phyloP scores from a whole-genome alignment of 2,113 vertebrate genomes.

The Proteles cristata region DNA sequence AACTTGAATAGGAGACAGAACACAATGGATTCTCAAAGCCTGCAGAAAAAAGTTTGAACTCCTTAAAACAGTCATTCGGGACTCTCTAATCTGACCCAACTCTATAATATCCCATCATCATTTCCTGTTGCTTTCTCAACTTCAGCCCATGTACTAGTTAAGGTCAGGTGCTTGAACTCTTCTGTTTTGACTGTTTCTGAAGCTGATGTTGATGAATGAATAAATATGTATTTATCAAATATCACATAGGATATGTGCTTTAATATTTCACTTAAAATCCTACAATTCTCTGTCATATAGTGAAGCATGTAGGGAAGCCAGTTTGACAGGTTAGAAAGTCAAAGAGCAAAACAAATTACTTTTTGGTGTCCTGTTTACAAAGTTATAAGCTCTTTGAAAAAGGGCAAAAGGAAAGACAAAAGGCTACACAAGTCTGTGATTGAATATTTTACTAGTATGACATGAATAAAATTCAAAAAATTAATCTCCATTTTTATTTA shows the following conservation, averaged over 20 bases:
- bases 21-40: slow-evolving; percentile 50
- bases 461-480: background rate
- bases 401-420: background rate
- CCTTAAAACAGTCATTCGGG: slow-evolving; percentile 23
- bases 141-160: background rate
- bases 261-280: background rate
- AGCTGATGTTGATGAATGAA: background rate
- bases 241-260: background rate
- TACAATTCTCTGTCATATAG: background rate
- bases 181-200: background rate
- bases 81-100: background rate
- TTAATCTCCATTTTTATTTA: background rate
- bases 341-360: background rate
- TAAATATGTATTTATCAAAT: background rate
- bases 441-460: background rate
- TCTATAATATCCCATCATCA: background rate
- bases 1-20: slow-evolving; percentile 59
- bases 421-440: background rate
- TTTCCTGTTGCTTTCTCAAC: background rate
- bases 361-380: background rate
- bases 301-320: too few species aligned
- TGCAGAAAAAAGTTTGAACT: slow-evolving; percentile 44
- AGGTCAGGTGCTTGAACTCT: background rate
- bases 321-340: background rate
- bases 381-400: background rate